Evolutionary conservation across 2,113 vertebrate genomes (phyloP).

Genomic region (Thomomys bottae): DNA sequence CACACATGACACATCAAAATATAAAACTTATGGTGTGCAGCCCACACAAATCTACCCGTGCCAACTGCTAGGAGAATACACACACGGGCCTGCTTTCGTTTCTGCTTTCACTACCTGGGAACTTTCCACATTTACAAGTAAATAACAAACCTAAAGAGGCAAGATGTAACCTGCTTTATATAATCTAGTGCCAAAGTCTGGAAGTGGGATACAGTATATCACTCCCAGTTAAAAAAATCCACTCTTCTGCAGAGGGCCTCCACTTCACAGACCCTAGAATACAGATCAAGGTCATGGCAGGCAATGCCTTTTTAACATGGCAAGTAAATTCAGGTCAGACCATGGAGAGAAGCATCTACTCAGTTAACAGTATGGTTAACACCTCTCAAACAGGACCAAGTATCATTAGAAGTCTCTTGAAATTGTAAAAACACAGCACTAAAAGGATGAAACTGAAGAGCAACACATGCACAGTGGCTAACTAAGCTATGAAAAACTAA

Average conservation of each 20-base stretch:
- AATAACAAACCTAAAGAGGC: neutral
- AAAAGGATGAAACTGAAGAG: neutral
- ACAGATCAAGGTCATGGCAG: fast-evolving
- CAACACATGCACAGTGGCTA: neutral
- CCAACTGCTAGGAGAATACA: slow-evolving; percentile 30
- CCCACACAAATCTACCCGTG: slow-evolving; percentile 33
- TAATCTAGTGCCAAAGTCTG: neutral
- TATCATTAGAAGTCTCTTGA: neutral
- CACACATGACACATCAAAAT: slow-evolving; percentile 47
- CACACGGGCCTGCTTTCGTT: neutral
- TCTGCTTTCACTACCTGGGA: neutral
- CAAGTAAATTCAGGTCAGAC: neutral
- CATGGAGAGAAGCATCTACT: neutral
- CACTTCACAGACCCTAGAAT: neutral
- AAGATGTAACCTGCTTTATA: neutral
- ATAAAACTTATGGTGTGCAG: slow-evolving; percentile 45
- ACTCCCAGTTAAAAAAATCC: neutral
- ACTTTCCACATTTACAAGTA: slow-evolving; percentile 9
- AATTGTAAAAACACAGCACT: neutral
- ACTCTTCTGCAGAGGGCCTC: neutral
- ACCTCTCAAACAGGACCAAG: neutral
- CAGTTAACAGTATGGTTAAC: fast-evolving
- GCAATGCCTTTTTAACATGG: neutral
- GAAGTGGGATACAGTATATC: neutral
- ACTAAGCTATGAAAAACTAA: neutral